Percentiles rank a stretch among this genome's conserved stretches.
These are phyloP conservation scores for Junonia oenone DNA, from an alignment of 2,888 invertebrate species.

Conservation along the genomic window DNA sequence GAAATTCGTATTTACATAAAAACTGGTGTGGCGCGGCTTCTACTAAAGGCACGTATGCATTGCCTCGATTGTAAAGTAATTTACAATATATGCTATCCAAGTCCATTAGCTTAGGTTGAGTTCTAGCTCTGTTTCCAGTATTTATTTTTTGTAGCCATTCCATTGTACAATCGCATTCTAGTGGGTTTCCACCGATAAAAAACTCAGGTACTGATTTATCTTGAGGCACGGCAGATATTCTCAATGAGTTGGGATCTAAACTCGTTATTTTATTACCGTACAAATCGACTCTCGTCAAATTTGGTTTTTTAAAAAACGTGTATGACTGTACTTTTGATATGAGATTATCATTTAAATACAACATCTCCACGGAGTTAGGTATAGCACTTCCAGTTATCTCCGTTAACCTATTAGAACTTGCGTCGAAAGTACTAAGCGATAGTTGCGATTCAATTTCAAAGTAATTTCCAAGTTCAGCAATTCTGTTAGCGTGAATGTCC, in stretches of 20 bases:
- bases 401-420: constrained; percentile 88
- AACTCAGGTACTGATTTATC: constrained; percentile 88
- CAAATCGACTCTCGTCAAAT: constrained; percentile 89
- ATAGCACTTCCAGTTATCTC: constrained; percentile 91
- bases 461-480: constrained; percentile 90
- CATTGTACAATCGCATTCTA: constrained; percentile 94
- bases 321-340: constrained; percentile 91
- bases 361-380: constrained; percentile 89
- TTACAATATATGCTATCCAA: constrained; percentile 90
- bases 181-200: constrained; percentile 91
- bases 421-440: constrained; percentile 89
- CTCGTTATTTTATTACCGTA: constrained; percentile 89
- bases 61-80: constrained; percentile 87
- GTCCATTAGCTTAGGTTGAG: constrained; percentile 90
- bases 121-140: constrained; percentile 85
- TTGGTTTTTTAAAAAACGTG: constrained; percentile 92
- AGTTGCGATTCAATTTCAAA: constrained; percentile 90
- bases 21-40: constrained; percentile 90
- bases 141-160: constrained; percentile 93
- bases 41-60: constrained; percentile 85
- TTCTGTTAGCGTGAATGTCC: constrained; percentile 91
- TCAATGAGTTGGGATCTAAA: constrained; percentile 86
- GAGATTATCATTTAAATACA: constrained; percentile 88
- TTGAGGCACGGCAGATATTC: constrained; percentile 86
- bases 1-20: constrained; percentile 89